A percentile compares a stretch with the other conserved stretches of the same genome.
phyloP scores from a whole-genome alignment of 2,888 invertebrate genomes.

The Ophion slaviceki region DNA sequence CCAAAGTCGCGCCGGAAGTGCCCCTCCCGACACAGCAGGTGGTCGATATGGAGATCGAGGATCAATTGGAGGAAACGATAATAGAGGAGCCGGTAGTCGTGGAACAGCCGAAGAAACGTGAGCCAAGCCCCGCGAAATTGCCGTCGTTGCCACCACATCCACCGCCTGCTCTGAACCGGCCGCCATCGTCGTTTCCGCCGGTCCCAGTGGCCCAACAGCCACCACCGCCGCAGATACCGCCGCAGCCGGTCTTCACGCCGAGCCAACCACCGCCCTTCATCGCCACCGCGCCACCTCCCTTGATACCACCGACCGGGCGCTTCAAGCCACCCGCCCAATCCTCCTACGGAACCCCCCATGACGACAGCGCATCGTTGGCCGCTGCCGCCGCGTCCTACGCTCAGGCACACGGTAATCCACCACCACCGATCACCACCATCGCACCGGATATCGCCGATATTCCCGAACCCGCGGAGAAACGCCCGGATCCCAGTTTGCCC shows the following conservation, averaged over 20 bases:
- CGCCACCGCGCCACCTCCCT: conserved; percentile 73
- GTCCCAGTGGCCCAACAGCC: conserved; percentile 35
- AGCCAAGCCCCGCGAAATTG: conserved; percentile 45
- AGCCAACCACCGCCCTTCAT: conserved; percentile 77
- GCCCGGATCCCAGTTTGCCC: conserved; percentile 83
- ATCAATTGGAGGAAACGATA: conserved; percentile 79
- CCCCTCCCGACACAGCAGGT: conserved; percentile 73
- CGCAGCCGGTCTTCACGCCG: conserved; percentile 71
- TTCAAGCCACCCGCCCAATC: conserved; percentile 68
- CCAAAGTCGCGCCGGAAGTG: conserved; percentile 71
- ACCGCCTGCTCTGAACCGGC: conserved; percentile 70
- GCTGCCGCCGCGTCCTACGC: conserved; percentile 68
- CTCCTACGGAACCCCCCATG: conserved; percentile 70
- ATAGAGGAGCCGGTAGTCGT: conserved; percentile 77
- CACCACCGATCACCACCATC: conserved; percentile 78
- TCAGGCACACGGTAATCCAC: conserved; percentile 74
- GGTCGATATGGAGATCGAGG: conserved; percentile 82
- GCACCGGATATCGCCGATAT: conserved; percentile 69
- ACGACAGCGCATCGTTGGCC: conserved; percentile 66
- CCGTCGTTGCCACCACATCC: conserved; percentile 63
- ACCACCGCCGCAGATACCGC: conserved; percentile 23
- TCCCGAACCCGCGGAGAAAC: conserved; percentile 83
- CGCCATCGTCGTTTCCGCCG: conserved; percentile 73
- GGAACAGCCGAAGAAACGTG: conserved; percentile 69
- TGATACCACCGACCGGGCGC: conserved; percentile 70